phyloP scores from a whole-genome alignment of 92 coral and sea anemone genomes.

The Plumapathes pennacea region DNA sequence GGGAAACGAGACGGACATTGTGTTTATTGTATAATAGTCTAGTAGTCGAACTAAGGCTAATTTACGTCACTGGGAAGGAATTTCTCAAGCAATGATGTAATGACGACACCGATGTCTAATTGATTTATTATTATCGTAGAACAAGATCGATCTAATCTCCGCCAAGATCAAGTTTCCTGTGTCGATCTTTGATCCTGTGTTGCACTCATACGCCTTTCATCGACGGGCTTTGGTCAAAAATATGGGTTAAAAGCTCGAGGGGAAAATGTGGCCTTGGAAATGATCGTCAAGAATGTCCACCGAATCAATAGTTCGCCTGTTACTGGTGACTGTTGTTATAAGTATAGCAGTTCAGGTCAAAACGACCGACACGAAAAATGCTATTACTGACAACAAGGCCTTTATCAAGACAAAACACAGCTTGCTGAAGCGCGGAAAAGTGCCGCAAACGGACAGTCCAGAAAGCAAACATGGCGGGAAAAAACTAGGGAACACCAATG shows the following conservation, averaged over 20 bases:
- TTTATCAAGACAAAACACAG: conserved; percentile 8
- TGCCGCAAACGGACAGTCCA: too few species aligned
- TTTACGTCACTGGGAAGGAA: conserved; percentile 76
- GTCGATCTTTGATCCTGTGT: too few species aligned
- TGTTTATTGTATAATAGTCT: too few species aligned
- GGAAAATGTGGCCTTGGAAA: conserved; percentile 24
- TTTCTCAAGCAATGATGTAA: conserved; percentile 74
- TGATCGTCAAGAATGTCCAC: conserved; percentile 48
- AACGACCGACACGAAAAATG: conserved; percentile 1
- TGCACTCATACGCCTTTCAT: too few species aligned
- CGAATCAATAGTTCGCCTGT: conserved; percentile 40
- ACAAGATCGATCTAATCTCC: conserved; percentile 3
- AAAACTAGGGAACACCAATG: conserved; percentile 7
- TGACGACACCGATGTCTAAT: conserved; percentile 22
- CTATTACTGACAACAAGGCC: conserved; percentile 10
- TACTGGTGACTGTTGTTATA: conserved; percentile 39
- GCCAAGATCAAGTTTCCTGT: too few species aligned
- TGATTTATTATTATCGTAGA: conserved; percentile 34
- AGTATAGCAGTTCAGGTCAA: conserved; percentile 8
- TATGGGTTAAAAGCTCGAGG: conserved; percentile 39
- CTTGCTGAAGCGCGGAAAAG: too few species aligned
- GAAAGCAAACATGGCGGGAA: conserved; percentile 11
- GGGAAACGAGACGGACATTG: too few species aligned
- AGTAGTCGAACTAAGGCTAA: too few species aligned
- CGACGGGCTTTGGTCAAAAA: not conserved